Evolutionary conservation across 2,113 vertebrate genomes (phyloP), one percentile per base, ranked within the genome.

Genomic region (Aleadryas rufinucha): DNA sequence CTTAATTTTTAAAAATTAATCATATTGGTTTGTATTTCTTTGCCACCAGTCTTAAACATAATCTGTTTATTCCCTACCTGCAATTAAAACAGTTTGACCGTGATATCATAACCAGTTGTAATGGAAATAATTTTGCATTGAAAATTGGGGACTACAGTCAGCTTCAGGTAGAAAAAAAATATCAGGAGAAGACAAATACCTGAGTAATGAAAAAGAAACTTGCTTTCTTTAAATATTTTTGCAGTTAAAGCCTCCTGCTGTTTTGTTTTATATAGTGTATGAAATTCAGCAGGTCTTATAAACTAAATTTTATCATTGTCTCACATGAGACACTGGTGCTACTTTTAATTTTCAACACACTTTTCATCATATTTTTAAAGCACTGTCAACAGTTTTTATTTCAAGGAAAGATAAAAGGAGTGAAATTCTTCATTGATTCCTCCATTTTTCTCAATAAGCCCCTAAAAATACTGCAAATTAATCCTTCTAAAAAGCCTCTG

Each of bases 221-320:
- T 65, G 35, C 61, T 95, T 89, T 79, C 50, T 84, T 90, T 52
- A 93, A 96, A 66, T 86, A 83, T 95, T 89, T 96, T 84, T 22
- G 18, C 39, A 31, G 65, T 74, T 75, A 83, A 95, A 93, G 33
- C 23, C 63, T 41, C 5, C 12, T 41, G n/a, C 11, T 27, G 3
- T 20, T 89, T 90, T 65, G 4, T 57, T 60, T 31, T 61, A 45
- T n/a, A 26, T 45, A 42, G 14, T 41, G 57, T 26, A 56, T 37
- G 53, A 75, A 84, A 71, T 23, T 24, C 9, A 77, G 24, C 13
- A 90, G 10, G 11, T 84, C 22, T 74, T 61, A 64, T 50, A 71
- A 19, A 47, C 5, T 11, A 41, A 78, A 72, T 13, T 56, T 84
- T 44, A 2, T 63, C 57, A 54, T 4, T 69, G 14, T 28, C 41